phyloP scores from a whole-genome alignment of 1,140 invertebrate species.

The Meloidogyne floridensis region DNA sequence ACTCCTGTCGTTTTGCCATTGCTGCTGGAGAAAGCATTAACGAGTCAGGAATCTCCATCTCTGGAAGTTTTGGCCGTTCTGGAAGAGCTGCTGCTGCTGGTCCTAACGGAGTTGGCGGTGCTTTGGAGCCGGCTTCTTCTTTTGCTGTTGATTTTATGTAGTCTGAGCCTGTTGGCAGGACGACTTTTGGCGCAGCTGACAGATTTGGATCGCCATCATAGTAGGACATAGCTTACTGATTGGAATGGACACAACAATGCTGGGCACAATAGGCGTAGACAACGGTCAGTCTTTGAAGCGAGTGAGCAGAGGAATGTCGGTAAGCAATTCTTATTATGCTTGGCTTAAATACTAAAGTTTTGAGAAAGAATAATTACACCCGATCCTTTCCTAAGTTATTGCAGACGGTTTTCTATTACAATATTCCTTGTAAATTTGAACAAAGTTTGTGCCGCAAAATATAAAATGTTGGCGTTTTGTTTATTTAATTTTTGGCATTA shows the following conservation, averaged over 20 bases:
- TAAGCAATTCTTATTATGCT: background rate
- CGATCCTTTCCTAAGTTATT: no score
- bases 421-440: no score
- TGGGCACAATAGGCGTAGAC: background rate
- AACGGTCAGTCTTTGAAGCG: background rate
- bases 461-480: background rate
- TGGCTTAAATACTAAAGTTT: background rate
- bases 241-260: background rate
- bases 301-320: background rate
- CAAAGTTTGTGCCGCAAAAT: no score
- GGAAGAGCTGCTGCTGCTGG: no score
- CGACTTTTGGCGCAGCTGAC: background rate
- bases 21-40: conserved; percentile 1
- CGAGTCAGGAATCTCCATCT: background rate
- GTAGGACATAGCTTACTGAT: background rate
- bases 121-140: background rate
- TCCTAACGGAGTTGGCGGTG: no score
- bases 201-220: conserved; percentile 4
- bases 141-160: background rate
- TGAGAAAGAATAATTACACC: no score
- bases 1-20: background rate
- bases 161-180: background rate
- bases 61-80: background rate
- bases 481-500: background rate
- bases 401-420: no score